Evolutionary conservation across 2,888 invertebrate genomes (phyloP).

Genomic region (Conchocele bisecta): DNA sequence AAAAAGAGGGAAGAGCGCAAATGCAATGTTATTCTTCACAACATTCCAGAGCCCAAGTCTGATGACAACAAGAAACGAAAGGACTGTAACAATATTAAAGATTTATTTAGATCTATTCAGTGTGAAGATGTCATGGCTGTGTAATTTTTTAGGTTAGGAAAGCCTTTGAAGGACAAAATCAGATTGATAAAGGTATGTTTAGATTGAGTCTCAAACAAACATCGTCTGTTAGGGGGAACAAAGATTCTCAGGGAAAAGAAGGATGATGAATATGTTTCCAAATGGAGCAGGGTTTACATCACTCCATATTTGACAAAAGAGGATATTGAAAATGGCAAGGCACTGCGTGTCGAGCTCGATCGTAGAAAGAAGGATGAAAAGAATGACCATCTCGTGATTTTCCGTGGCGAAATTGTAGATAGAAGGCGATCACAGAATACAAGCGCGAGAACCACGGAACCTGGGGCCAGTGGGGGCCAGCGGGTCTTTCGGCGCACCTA

Average conservation of each 20-base stretch:
- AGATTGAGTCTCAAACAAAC: not conserved
- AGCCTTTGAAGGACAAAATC: not conserved
- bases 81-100: no score
- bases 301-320: constrained; percentile 9
- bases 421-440: not conserved
- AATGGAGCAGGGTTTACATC: constrained; percentile 12
- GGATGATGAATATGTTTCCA: not conserved
- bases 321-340: constrained; percentile 3
- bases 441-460: no score
- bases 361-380: constrained; percentile 4
- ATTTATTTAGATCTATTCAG: no score
- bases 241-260: not conserved
- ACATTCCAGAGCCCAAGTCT: no score
- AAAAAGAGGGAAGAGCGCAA: no score
- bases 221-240: constrained; percentile 4
- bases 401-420: constrained; percentile 3
- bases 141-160: constrained; percentile 3
- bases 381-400: constrained; percentile 8
- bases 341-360: not conserved
- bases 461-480: no score
- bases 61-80: no score
- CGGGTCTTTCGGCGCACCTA: no score
- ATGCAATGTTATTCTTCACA: no score
- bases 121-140: no score
- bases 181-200: constrained; percentile 1